phyloP scores from a whole-genome alignment of 2,797 vertebrate genomes.

The Microctenopoma stevenorrisi region DNA sequence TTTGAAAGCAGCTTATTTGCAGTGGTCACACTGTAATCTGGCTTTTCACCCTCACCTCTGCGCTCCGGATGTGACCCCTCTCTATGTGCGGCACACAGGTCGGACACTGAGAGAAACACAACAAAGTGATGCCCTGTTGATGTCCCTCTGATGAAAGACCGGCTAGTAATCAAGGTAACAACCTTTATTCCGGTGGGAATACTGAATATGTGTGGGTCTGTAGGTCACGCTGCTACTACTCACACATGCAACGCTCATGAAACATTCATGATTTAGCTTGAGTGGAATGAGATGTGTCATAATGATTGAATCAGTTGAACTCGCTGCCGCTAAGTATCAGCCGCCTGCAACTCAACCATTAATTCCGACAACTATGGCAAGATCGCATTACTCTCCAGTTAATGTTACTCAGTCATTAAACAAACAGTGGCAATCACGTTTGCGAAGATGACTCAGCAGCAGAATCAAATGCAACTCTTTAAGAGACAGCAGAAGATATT shows the following conservation, averaged over 20 bases:
- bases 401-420: constrained; percentile 61
- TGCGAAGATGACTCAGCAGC: constrained; percentile 27
- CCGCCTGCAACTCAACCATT: constrained; percentile 47
- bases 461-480: constrained; percentile 33
- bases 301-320: constrained; percentile 70
- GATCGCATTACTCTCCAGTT: constrained; percentile 51
- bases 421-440: constrained; percentile 53
- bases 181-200: constrained; percentile 18
- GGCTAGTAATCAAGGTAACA: constrained; percentile 42
- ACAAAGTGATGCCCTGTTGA: constrained; percentile 22
- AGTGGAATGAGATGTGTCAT: constrained; percentile 58
- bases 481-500: constrained; percentile 42
- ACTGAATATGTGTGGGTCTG: constrained; percentile 48
- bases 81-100: constrained; percentile 45
- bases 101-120: constrained; percentile 16
- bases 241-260: constrained; percentile 62
- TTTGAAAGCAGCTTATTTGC: constrained; percentile 25
- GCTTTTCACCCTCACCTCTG: constrained; percentile 10
- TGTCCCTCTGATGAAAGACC: constrained; percentile 32
- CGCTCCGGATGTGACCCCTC: constrained; percentile 41
- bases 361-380: constrained; percentile 47
- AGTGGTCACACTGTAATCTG: constrained; percentile 43
- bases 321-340: constrained; percentile 53
- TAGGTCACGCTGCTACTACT: constrained; percentile 49
- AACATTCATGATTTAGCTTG: constrained; percentile 72